Percentiles rank a stretch among this genome's conserved stretches.
Conservation (phyloP, 2,113 vertebrate genomes). For the Sphyrna mokarran region DNA sequence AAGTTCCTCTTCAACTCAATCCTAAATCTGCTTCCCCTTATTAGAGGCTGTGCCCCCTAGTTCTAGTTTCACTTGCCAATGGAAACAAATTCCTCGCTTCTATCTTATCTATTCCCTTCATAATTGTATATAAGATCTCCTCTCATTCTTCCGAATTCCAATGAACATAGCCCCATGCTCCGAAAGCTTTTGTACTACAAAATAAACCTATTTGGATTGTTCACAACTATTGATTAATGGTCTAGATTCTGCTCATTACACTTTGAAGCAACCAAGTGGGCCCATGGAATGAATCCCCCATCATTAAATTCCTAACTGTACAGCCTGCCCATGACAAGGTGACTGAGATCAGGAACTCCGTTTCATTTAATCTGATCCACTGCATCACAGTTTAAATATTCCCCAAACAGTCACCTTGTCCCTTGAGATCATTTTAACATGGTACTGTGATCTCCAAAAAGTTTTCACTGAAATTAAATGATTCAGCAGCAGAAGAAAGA, state of each 20-base stretch:
- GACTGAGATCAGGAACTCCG: background rate
- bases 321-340: background rate
- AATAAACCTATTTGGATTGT: background rate
- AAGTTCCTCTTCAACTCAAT: no score
- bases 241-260: background rate
- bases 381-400: background rate
- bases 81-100: no score
- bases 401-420: background rate
- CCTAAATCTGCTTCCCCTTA: no score
- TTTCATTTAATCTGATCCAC: background rate
- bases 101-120: no score
- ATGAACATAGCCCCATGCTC: no score
- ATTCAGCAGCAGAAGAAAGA: background rate
- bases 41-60: no score
- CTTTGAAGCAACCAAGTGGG: background rate
- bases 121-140: no score
- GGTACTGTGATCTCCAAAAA: background rate
- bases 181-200: no score
- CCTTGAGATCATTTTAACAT: background rate
- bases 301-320: background rate
- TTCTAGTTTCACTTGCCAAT: no score
- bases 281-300: background rate
- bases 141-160: no score
- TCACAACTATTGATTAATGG: background rate
- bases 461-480: background rate